Conservation (phyloP, 2,888 invertebrate genomes). For the Galerucella pusilla region DNA sequence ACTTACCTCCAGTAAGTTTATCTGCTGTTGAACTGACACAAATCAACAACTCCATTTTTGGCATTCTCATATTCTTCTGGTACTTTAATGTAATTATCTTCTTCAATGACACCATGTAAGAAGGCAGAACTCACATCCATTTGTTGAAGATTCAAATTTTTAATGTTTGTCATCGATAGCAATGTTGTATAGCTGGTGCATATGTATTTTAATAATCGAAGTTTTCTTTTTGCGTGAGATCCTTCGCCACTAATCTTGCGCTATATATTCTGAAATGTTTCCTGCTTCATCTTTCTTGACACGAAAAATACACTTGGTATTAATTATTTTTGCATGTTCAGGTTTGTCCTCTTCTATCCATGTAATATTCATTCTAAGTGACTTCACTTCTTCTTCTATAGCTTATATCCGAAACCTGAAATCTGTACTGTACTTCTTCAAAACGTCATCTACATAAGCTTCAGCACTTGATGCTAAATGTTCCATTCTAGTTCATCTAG, state of each 20-base stretch:
- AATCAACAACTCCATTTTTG: conserved; percentile 11
- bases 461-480: neutral
- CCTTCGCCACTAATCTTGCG: conserved; percentile 36
- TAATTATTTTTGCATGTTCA: no score
- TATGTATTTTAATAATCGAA: conserved; percentile 40
- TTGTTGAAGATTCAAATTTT: neutral
- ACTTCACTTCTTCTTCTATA: no score
- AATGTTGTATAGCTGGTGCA: conserved; percentile 36
- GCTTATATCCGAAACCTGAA: no score
- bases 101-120: conserved; percentile 47
- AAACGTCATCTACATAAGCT: neutral
- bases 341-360: no score
- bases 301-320: no score
- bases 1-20: no score
- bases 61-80: conserved; percentile 42
- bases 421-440: no score
- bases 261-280: no score
- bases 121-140: conserved; percentile 55
- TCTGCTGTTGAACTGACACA: no score
- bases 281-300: no score
- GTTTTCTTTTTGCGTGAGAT: conserved; percentile 33
- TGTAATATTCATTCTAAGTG: no score
- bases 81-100: conserved; percentile 46
- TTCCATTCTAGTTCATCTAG: conserved; percentile 2
- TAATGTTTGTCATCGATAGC: conserved; percentile 8